Percentiles rank a stretch among this genome's conserved stretches.
phyloP scores from a whole-genome alignment of 2,888 invertebrate species.

The Drosophila peninsularis region DNA sequence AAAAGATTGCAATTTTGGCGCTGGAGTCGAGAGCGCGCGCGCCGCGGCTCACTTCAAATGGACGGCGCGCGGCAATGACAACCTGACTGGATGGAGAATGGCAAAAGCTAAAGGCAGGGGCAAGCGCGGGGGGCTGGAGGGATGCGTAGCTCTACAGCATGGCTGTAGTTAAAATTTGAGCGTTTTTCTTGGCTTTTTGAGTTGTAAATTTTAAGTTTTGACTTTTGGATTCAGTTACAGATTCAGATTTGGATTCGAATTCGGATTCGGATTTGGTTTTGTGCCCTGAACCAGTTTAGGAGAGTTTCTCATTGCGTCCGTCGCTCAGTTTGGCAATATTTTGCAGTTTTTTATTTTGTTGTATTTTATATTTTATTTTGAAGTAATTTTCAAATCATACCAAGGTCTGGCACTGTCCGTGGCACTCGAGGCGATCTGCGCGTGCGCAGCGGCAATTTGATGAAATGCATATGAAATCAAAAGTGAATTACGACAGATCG shows the following conservation, averaged over 20 bases:
- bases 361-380: constrained; percentile 26
- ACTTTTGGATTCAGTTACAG: constrained; percentile 33
- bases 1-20: constrained; percentile 77
- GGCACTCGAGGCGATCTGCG: constrained; percentile 61
- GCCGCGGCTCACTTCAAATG: constrained; percentile 69
- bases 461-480: constrained; percentile 80
- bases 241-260: constrained; percentile 38
- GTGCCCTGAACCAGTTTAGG: constrained; percentile 41
- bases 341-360: constrained; percentile 1
- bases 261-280: constrained; percentile 20
- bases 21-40: constrained; percentile 52
- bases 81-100: constrained; percentile 49
- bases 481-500: constrained; percentile 72
- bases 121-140: background rate
- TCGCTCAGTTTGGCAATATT: constrained; percentile 17
- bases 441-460: constrained; percentile 81
- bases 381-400: constrained; percentile 73
- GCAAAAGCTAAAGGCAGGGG: constrained; percentile 34
- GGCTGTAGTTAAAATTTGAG: constrained; percentile 23
- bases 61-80: constrained; percentile 72
- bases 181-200: background rate
- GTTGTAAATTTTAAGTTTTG: constrained; percentile 23
- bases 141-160: background rate
- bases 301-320: constrained; percentile 18
- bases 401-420: constrained; percentile 64